Conservation (phyloP, 2,113 vertebrate species). For the Elephantulus edwardii region DNA sequence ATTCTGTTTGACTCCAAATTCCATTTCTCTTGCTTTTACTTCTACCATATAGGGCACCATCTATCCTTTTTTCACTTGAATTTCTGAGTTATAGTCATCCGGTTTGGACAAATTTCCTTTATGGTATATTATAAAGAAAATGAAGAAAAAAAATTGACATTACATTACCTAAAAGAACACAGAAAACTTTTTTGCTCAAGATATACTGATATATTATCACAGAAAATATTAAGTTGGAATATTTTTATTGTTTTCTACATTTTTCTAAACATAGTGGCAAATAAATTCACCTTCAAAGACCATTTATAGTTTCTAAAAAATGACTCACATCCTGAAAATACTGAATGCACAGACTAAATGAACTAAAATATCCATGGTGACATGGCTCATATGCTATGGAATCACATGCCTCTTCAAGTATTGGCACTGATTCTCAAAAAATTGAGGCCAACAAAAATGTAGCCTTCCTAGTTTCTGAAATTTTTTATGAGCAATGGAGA, state of each 20-base stretch:
- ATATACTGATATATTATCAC: background rate
- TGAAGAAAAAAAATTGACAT: background rate
- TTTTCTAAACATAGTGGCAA: conserved; percentile 45
- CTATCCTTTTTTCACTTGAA: background rate
- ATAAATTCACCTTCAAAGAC: conserved; percentile 50
- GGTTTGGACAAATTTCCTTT: background rate
- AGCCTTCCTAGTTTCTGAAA: background rate
- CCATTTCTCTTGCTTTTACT: background rate
- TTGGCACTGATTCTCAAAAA: conserved; percentile 7
- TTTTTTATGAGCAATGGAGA: background rate
- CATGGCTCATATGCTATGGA: conserved; percentile 2
- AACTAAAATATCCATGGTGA: conserved; percentile 65
- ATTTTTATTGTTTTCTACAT: conserved; percentile 45
- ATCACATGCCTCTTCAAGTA: background rate
- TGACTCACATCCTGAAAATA: conserved; percentile 61
- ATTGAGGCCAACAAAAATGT: background rate
- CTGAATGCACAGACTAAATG: conserved; percentile 42
- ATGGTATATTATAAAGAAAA: background rate
- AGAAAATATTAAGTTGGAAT: no score
- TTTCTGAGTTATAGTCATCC: background rate
- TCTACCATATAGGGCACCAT: background rate
- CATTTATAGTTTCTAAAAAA: conserved; percentile 59
- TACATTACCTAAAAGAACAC: background rate
- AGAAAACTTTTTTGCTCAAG: background rate
- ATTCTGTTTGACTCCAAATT: background rate